Base-by-base conservation (phyloP, 2,888 invertebrate species). In the Pterobdella sp. region DNA sequence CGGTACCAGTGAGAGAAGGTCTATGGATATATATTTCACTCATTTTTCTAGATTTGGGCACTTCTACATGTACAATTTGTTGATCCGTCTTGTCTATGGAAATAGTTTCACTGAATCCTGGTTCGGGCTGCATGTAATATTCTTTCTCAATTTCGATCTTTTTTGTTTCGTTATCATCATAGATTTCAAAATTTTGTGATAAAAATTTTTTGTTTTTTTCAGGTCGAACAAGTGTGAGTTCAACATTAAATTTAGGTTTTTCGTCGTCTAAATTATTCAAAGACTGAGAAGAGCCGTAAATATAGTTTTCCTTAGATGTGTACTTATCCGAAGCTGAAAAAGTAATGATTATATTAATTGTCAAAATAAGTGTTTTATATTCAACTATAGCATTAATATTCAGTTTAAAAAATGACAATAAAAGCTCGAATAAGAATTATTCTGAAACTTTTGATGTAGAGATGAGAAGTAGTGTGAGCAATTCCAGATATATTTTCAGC, bases 11-110 rank as follows among this genome's bases (percentile, higher is more conserved):
- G 65, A 34, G 10, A 75, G 69, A 26, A 42, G 36, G 68, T 72
- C 32, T 56, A 71, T 75, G 35, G 73, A 76, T 60, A 36, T 73
- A 52, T 32, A 71, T 14, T 35, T 71, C 71, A 32, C 35, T 26
- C 10, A 29, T 72, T 65, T 67, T 66, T 36, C 60, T 64, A 4
- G 68, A 72, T 68, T 76, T 68, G 7, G 73, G 69, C 18, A 78
- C 70, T 29, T 78, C 76, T 22, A 81, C 76, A 69, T 80, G 77
- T 31, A 80, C 78, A 72, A 79, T 79, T 26, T 69, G 37, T 70
- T 68, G 56, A 31, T 74, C 69, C 14, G 31, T 69, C 56, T 63
- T 32, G 29, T 75, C 75, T n/a, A 75, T 75, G 34, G 76, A 76
- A 36, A 76, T 60, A 26, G 76, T 76, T 49, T 76, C 75, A 3